These are phyloP conservation scores for Iguana delicatissima DNA, from an alignment of 2,797 vertebrate species.

Conservation along the genomic window DNA sequence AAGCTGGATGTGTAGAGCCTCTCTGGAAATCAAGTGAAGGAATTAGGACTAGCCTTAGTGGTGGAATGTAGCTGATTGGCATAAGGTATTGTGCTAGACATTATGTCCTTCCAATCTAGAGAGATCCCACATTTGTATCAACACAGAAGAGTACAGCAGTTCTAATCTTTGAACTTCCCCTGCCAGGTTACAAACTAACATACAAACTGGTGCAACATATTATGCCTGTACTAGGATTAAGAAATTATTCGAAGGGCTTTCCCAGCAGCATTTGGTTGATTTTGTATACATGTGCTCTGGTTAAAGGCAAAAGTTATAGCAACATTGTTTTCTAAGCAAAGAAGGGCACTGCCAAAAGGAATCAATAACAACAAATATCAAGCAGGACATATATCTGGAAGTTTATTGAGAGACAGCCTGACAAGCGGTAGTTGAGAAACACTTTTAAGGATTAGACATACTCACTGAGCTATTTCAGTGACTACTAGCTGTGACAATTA, in stretches of 20 bases:
- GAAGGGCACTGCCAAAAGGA: background rate
- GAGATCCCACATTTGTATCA: background rate
- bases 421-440: background rate
- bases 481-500: background rate
- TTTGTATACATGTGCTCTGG: background rate
- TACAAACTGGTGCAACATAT: background rate
- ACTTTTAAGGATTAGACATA: background rate
- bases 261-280: background rate
- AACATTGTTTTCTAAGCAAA: background rate
- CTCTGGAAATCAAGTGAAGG: conserved; percentile 5
- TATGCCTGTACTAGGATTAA: background rate
- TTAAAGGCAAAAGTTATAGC: background rate
- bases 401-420: background rate
- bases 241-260: background rate
- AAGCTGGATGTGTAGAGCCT: background rate
- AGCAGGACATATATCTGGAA: background rate
- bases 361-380: background rate
- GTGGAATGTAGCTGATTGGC: background rate
- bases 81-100: background rate
- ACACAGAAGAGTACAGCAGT: background rate
- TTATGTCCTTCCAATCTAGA: background rate
- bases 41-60: background rate
- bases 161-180: background rate
- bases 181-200: background rate
- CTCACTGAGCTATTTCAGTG: background rate